Evolutionary conservation across 2,113 vertebrate species (phyloP).

Genomic region (Oreotrochilus melanogaster): DNA sequence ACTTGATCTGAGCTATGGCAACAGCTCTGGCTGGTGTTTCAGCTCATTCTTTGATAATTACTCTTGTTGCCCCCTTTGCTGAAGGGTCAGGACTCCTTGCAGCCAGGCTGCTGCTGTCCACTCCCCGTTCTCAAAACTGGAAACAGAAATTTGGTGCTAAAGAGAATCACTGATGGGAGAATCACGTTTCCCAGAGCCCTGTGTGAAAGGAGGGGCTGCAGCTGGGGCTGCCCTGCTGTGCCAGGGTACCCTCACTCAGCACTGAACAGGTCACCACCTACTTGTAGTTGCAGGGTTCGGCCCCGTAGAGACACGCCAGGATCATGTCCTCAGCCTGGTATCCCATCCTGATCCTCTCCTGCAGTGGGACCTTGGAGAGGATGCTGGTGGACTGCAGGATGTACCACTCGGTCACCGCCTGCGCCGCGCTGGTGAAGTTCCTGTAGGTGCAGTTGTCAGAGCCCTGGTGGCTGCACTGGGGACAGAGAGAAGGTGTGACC

Average conservation of each 20-base stretch:
- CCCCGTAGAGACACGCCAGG: constrained; percentile 81
- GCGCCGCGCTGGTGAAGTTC: constrained; percentile 81
- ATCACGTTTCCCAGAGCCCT: background rate
- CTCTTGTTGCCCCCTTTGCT: background rate
- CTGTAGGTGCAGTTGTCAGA: constrained; percentile 71
- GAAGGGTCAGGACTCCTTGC: background rate
- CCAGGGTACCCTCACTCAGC: background rate
- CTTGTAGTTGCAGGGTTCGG: constrained; percentile 81
- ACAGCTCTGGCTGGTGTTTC: background rate
- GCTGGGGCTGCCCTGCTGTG: background rate
- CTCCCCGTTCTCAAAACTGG: background rate
- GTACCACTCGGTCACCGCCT: constrained; percentile 83
- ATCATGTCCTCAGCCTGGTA: constrained; percentile 80
- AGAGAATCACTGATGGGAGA: background rate
- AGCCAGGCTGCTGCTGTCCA: background rate
- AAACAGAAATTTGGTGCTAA: background rate
- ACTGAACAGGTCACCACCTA: background rate
- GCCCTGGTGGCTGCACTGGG: constrained; percentile 74
- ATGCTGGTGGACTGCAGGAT: constrained; percentile 82
- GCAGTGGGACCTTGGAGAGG: constrained; percentile 68
- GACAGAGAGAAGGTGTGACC: background rate
- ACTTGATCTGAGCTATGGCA: background rate
- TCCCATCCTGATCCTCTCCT: constrained; percentile 75
- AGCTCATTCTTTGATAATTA: background rate
- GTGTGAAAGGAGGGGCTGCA: background rate